Conservation (phyloP, 2,888 invertebrate species). For the Lampropteryx suffumata region DNA sequence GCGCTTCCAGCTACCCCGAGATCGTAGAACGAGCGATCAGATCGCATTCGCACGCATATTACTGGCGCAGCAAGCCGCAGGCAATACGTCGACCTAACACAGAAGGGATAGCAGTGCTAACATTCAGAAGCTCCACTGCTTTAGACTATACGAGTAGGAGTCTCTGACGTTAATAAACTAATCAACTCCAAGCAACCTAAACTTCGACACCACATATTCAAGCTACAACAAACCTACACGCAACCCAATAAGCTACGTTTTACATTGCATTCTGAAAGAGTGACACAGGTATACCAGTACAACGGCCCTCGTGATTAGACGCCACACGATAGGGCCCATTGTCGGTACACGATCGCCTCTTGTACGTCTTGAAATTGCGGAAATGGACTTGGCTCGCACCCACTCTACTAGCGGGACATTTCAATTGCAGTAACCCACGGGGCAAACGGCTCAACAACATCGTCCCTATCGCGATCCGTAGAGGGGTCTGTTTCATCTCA, state of each 20-base stretch:
- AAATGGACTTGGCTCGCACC: slow-evolving; percentile 77
- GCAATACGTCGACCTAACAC: slow-evolving; percentile 65
- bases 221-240: too few relatives aligned
- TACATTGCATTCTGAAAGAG: neutral
- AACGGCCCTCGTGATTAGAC: slow-evolving; percentile 77
- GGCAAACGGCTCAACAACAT: slow-evolving; percentile 50
- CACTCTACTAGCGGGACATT: slow-evolving; percentile 77
- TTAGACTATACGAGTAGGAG: neutral
- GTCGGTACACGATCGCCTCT: slow-evolving; percentile 79
- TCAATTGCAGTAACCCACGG: slow-evolving; percentile 72
- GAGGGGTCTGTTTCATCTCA: slow-evolving; percentile 19
- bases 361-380: slow-evolving; percentile 80
- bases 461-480: slow-evolving; percentile 26
- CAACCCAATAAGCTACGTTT: neutral
- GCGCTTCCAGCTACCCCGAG: slow-evolving; percentile 47
- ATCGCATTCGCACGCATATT: slow-evolving; percentile 81
- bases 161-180: too few relatives aligned
- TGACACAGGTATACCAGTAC: slow-evolving; percentile 52
- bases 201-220: too few relatives aligned
- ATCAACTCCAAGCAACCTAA: too few relatives aligned
- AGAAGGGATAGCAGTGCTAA: slow-evolving; percentile 7
- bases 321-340: slow-evolving; percentile 80
- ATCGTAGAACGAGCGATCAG: slow-evolving; percentile 59
- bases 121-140: neutral
- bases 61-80: slow-evolving; percentile 59